Conservation (phyloP, 2,113 vertebrate species). For the Bucco capensis region DNA sequence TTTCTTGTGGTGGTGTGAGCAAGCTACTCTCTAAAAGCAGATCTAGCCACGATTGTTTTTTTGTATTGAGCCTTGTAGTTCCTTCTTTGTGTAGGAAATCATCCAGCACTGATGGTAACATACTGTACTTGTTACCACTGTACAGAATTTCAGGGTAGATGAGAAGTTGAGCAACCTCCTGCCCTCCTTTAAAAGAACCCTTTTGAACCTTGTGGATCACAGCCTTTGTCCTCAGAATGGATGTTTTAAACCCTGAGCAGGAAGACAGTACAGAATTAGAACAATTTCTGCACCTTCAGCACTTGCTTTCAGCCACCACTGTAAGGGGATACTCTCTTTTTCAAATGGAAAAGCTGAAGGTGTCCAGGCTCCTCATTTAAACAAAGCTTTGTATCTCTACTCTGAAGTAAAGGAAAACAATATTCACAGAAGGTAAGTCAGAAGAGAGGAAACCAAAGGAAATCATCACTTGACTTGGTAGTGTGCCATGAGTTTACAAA, state of each 20-base stretch:
- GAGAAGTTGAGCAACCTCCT: not conserved
- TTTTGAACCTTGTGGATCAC: not conserved
- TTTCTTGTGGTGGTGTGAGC: not conserved
- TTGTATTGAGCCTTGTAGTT: conserved; percentile 24
- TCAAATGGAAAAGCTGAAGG: not conserved
- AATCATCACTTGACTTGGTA: not conserved
- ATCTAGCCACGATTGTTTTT: not conserved
- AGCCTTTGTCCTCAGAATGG: not conserved
- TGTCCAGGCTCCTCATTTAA: not conserved
- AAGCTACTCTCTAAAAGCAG: conserved; percentile 23
- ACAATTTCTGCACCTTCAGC: not conserved
- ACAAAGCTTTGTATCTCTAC: not conserved
- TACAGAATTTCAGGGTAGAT: not conserved
- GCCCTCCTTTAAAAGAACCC: not conserved
- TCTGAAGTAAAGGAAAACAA: not conserved
- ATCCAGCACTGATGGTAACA: not conserved
- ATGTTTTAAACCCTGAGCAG: not conserved
- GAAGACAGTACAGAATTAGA: not conserved
- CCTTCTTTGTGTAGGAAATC: conserved; percentile 21
- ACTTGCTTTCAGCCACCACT: not conserved
- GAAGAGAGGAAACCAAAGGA: not conserved
- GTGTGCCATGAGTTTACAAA: accelerated
- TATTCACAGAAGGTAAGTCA: not conserved
- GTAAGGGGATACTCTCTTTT: not conserved
- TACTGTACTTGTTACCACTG: conserved; percentile 24